A percentile compares a stretch with the other conserved stretches of the same genome.
Evolutionary conservation across 1,140 invertebrate genomes (phyloP).

Genomic region (Oncopeltus fasciatus): DNA sequence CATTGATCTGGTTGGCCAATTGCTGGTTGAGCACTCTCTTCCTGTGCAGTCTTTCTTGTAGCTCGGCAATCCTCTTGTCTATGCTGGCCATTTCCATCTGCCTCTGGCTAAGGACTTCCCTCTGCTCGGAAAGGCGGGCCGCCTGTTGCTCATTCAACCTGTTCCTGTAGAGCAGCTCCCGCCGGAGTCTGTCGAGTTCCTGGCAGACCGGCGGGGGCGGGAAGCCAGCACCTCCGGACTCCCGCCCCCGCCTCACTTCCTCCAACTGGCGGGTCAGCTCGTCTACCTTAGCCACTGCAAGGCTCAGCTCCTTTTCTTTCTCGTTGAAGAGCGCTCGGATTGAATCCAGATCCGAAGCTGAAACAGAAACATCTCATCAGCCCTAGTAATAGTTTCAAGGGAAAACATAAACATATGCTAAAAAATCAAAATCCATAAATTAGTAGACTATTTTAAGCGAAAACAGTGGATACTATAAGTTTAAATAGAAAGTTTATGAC

Average conservation of each 20-base stretch:
- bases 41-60: slow-evolving; percentile 75
- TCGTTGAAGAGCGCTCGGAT: slow-evolving; percentile 91
- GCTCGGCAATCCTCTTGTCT: slow-evolving; percentile 80
- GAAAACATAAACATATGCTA: too few species aligned
- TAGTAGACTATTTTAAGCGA: too few species aligned
- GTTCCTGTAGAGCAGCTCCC: slow-evolving; percentile 87
- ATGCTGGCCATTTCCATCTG: slow-evolving; percentile 82
- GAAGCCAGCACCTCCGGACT: slow-evolving; percentile 36
- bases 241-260: slow-evolving; percentile 58
- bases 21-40: slow-evolving; percentile 77
- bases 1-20: slow-evolving; percentile 55
- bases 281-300: slow-evolving; percentile 90
- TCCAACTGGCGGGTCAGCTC: slow-evolving; percentile 86
- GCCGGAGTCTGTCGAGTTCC: slow-evolving; percentile 77
- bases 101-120: slow-evolving; percentile 66
- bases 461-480: too few species aligned
- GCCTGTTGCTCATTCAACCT: slow-evolving; percentile 91
- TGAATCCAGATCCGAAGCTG: slow-evolving; percentile 87
- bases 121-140: slow-evolving; percentile 66
- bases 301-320: slow-evolving; percentile 87
- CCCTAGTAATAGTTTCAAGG: too few species aligned
- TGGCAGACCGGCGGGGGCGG: slow-evolving; percentile 54
- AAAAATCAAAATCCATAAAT: too few species aligned
- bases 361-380: too few species aligned
- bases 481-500: too few species aligned